These are phyloP conservation scores for Dreissena rostriformis DNA, from an alignment of 1,140 invertebrate genomes.

Conservation along the genomic window DNA sequence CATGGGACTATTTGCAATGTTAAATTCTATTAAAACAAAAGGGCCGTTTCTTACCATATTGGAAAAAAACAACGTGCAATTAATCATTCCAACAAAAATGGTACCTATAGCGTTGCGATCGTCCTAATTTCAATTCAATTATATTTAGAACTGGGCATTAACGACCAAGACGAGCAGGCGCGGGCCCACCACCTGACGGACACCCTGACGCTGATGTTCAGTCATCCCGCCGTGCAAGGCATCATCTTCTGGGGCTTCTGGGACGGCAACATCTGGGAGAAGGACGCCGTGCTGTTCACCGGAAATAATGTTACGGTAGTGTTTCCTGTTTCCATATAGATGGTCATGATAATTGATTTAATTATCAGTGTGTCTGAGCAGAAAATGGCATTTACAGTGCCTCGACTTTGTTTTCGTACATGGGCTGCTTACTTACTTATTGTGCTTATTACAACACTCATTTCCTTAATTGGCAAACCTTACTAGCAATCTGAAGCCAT, in stretches of 20 bases:
- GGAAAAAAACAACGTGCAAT: no score
- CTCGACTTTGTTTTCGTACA: no score
- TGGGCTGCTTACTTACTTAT: no score
- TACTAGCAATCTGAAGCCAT: no score
- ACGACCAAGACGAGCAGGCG: constrained; percentile 24
- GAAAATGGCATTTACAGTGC: background rate
- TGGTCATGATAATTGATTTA: no score
- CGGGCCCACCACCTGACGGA: constrained; percentile 58
- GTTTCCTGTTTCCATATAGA: no score
- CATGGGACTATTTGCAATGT: no score
- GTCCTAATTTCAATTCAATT: no score
- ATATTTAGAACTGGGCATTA: constrained; percentile 59
- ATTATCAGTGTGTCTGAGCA: background rate
- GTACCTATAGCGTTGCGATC: no score
- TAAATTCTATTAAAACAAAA: no score
- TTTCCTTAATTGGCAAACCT: background rate
- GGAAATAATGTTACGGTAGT: constrained; percentile 57
- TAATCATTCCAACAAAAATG: no score
- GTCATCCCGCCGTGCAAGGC: constrained; percentile 71
- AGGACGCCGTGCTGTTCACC: constrained; percentile 40
- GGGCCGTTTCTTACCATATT: no score
- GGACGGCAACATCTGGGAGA: constrained; percentile 59
- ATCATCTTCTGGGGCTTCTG: constrained; percentile 76
- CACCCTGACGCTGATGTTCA: constrained; percentile 65
- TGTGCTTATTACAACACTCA: background rate